Evolutionary conservation across 2,888 invertebrate genomes (phyloP).

Genomic region (Drosophila ustulata): DNA sequence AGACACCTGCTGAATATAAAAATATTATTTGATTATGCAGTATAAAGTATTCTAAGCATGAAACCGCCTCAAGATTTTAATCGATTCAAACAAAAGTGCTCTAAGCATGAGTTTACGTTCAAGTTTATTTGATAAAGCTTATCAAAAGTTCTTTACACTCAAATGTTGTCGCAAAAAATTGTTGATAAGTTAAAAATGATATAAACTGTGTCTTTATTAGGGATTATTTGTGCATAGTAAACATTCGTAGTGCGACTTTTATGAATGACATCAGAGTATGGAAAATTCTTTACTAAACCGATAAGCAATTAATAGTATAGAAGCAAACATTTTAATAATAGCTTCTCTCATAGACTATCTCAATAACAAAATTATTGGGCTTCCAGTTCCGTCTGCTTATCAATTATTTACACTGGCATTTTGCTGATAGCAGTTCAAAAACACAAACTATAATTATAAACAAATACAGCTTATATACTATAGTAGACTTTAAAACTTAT

Average conservation of each 20-base stretch:
- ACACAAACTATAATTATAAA: neutral
- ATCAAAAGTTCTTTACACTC: neutral
- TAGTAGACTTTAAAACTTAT: conserved; percentile 6
- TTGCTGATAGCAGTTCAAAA: neutral
- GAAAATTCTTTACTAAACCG: neutral
- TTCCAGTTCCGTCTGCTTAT: neutral
- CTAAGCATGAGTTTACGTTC: neutral
- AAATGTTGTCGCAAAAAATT: neutral
- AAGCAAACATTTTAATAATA: neutral
- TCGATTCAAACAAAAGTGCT: neutral
- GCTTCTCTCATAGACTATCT: neutral
- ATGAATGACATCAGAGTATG: neutral
- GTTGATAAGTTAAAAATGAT: too few species aligned
- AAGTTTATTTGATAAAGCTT: neutral
- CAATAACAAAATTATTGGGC: conserved; percentile 11
- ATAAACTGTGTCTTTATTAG: too few species aligned
- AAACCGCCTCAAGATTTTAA: neutral
- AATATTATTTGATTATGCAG: neutral
- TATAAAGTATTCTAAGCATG: conserved; percentile 2
- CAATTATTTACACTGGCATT: neutral
- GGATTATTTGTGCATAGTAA: neutral
- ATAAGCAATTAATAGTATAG: neutral
- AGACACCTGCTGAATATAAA: neutral
- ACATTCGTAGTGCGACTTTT: neutral
- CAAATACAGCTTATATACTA: neutral